These are phyloP conservation scores for Empis livida DNA, from an alignment of 2,888 invertebrate species.

Conservation along the genomic window DNA sequence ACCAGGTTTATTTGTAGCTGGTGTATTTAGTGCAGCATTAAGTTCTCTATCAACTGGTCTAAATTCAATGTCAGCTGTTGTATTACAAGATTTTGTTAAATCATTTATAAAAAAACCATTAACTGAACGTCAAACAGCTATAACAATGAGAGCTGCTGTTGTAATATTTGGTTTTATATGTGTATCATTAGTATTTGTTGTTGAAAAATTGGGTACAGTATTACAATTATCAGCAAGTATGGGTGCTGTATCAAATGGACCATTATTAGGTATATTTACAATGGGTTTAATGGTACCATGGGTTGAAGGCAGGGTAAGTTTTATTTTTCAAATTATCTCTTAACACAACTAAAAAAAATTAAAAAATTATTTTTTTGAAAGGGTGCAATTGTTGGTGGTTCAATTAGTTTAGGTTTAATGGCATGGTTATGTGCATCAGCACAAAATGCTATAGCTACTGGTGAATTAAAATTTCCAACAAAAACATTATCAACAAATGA, in stretches of 20 bases:
- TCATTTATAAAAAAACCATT: conserved; percentile 40
- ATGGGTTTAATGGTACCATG: conserved; percentile 56
- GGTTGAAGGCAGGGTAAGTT: conserved; percentile 43
- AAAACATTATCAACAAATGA: conserved; percentile 41
- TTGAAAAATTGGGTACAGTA: conserved; percentile 55
- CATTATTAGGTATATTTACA: conserved; percentile 52
- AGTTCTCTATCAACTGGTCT: conserved; percentile 68
- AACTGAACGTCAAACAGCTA: conserved; percentile 42
- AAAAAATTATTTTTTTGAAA: conserved; percentile 14
- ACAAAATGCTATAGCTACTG: conserved; percentile 40
- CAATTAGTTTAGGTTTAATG: conserved; percentile 39
- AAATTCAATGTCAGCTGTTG: conserved; percentile 63
- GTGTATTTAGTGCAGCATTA: conserved; percentile 80
- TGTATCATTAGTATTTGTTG: conserved; percentile 47
- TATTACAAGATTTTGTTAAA: conserved; percentile 57
- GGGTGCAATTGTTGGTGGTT: conserved; percentile 43
- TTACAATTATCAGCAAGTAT: conserved; percentile 54
- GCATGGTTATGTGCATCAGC: conserved; percentile 43
- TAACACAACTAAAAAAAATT: neutral
- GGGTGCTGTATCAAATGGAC: conserved; percentile 52
- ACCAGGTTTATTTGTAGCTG: conserved; percentile 79
- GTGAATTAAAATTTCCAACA: conserved; percentile 35
- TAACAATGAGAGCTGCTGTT: conserved; percentile 52
- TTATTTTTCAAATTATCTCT: neutral
- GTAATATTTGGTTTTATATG: conserved; percentile 49